Evolutionary conservation across 2,888 invertebrate genomes (phyloP).

Genomic region (Lepas anatifera): DNA sequence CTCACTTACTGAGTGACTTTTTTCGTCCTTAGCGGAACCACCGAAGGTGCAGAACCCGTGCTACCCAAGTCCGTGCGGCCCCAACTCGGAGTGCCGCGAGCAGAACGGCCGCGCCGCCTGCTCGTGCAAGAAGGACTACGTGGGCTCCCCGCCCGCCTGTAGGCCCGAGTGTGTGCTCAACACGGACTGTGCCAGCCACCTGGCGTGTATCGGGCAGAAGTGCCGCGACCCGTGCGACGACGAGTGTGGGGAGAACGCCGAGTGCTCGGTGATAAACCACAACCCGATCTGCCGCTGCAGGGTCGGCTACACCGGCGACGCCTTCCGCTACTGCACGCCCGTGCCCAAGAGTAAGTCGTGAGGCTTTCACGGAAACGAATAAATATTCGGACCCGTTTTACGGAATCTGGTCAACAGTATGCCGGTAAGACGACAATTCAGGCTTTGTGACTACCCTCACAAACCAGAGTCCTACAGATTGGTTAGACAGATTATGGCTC

Average conservation of each 20-base stretch:
- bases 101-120: conserved; percentile 44
- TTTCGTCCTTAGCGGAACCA: not conserved
- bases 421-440: too few species aligned
- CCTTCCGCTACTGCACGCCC: conserved; percentile 54
- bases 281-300: conserved; percentile 7
- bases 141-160: conserved; percentile 42
- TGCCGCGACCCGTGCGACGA: conserved; percentile 51
- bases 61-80: conserved; percentile 41
- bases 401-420: too few species aligned
- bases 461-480: too few species aligned
- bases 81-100: conserved; percentile 43
- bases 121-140: conserved; percentile 51
- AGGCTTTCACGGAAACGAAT: too few species aligned
- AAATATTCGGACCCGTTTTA: too few species aligned
- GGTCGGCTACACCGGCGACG: conserved; percentile 55
- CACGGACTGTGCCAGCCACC: conserved; percentile 60
- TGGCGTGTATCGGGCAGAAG: conserved; percentile 57
- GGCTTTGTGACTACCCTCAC: too few species aligned
- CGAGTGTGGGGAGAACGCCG: conserved; percentile 40
- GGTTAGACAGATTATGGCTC: too few species aligned
- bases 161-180: conserved; percentile 72
- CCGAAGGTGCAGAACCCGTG: conserved; percentile 21
- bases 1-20: too few species aligned
- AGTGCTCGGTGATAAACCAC: conserved; percentile 23
- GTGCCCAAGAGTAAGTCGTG: conserved; percentile 26